A percentile compares a stretch with the other conserved stretches of the same genome.
These are phyloP conservation scores for Stegophylla sp. DNA, from an alignment of 2,888 invertebrate species.

Conservation along the genomic window DNA sequence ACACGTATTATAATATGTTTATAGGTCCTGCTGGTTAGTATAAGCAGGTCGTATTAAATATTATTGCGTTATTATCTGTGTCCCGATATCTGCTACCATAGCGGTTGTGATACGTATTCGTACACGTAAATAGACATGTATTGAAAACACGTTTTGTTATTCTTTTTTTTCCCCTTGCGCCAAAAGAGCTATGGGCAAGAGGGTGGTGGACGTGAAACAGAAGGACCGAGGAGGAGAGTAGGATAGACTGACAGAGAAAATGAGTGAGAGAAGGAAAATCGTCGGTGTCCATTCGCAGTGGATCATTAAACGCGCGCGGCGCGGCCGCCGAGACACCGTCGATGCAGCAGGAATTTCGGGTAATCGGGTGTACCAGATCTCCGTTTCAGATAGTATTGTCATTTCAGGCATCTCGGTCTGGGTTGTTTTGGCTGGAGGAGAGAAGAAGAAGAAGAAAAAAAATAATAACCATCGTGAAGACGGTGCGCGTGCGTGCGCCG, in stretches of 20 bases:
- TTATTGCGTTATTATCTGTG: background rate
- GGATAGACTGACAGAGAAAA: background rate
- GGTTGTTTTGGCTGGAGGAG: background rate
- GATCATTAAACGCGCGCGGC: constrained; percentile 45
- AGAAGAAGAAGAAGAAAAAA: background rate
- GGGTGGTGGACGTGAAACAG: too few relatives aligned
- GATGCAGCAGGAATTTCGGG: too few relatives aligned
- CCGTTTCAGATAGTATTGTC: constrained; percentile 56
- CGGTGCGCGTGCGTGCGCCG: constrained; percentile 35
- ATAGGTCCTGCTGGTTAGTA: background rate
- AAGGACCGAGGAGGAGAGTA: background rate
- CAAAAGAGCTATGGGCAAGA: background rate
- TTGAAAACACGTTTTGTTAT: constrained; percentile 11
- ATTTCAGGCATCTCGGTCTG: constrained; percentile 19
- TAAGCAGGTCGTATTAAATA: too few relatives aligned
- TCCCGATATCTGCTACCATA: background rate
- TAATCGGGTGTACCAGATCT: constrained; percentile 55
- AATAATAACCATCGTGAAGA: constrained; percentile 4
- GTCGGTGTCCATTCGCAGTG: constrained; percentile 38
- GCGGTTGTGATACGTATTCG: background rate
- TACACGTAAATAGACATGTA: background rate
- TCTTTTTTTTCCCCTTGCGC: background rate
- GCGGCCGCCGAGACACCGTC: constrained; percentile 1
- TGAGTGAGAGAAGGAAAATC: constrained; percentile 5
- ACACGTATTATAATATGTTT: background rate